phyloP scores from a whole-genome alignment of 2,113 vertebrate genomes.

The Cheirogaleus medius region DNA sequence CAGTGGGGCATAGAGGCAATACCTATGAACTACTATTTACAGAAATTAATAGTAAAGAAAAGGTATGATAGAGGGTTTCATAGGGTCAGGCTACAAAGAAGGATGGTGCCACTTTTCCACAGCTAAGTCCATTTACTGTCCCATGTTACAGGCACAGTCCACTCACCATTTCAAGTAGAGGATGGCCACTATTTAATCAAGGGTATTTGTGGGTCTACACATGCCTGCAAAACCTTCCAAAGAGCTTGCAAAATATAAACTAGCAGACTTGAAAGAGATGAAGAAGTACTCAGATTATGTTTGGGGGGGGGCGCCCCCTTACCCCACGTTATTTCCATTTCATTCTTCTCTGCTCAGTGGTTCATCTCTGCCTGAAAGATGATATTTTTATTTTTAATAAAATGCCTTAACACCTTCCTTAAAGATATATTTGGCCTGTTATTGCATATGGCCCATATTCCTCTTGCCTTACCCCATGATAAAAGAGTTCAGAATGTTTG shows the following conservation, averaged over 20 bases:
- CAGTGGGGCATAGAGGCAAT: neutral
- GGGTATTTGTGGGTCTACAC: neutral
- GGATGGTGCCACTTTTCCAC: neutral
- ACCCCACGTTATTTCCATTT: neutral
- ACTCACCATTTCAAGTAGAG: neutral
- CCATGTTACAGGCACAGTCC: neutral
- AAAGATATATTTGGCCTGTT: neutral
- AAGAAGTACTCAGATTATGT: neutral
- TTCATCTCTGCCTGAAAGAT: neutral
- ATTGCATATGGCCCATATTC: neutral
- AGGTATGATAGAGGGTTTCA: neutral
- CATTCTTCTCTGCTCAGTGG: neutral
- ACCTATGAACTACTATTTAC: neutral
- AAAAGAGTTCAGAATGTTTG: neutral
- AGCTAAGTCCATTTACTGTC: neutral
- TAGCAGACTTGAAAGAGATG: neutral
- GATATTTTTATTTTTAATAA: conserved; percentile 12
- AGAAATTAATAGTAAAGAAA: neutral
- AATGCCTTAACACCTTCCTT: neutral
- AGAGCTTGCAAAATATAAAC: neutral
- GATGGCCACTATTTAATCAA: neutral
- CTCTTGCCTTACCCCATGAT: neutral
- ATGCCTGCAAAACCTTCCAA: neutral
- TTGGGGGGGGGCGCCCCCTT: neutral
- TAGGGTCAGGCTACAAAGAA: neutral